Conservation (phyloP, 2,888 invertebrate genomes). For the Platerodrilus igneus region DNA sequence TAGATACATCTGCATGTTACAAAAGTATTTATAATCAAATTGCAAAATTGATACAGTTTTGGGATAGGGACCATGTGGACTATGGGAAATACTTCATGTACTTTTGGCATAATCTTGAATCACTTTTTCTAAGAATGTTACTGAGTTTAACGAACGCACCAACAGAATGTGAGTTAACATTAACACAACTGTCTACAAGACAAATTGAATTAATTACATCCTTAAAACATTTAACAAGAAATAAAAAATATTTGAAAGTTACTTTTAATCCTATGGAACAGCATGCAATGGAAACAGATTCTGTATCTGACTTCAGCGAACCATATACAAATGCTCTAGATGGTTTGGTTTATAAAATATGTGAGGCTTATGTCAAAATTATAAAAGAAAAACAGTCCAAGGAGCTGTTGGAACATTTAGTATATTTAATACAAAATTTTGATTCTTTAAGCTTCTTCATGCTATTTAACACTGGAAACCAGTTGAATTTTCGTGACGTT, state of each 20-base stretch:
- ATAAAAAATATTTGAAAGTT: constrained; percentile 51
- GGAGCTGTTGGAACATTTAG: constrained; percentile 52
- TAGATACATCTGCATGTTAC: constrained; percentile 42
- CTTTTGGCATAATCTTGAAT: constrained; percentile 46
- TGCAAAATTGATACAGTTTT: constrained; percentile 53
- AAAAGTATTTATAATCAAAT: constrained; percentile 52
- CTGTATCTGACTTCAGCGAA: constrained; percentile 31
- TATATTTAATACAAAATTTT: constrained; percentile 55
- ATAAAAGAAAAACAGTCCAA: constrained; percentile 48
- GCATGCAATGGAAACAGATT: constrained; percentile 15
- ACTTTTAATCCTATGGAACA: constrained; percentile 46
- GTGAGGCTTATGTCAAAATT: constrained; percentile 55
- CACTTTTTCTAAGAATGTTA: constrained; percentile 38
- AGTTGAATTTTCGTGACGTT: constrained; percentile 33
- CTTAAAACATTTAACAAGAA: constrained; percentile 47
- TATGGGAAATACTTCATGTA: constrained; percentile 41
- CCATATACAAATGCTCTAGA: constrained; percentile 50
- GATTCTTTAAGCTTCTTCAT: constrained; percentile 52
- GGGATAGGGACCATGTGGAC: constrained; percentile 48
- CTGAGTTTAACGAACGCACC: no score
- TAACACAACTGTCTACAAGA: constrained; percentile 34
- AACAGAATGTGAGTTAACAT: no score
- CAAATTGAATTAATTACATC: constrained; percentile 50
- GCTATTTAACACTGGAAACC: constrained; percentile 41
- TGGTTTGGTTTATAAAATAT: constrained; percentile 48